Base-by-base conservation (phyloP, 2,797 vertebrate genomes). In the Amniataba percoides region DNA sequence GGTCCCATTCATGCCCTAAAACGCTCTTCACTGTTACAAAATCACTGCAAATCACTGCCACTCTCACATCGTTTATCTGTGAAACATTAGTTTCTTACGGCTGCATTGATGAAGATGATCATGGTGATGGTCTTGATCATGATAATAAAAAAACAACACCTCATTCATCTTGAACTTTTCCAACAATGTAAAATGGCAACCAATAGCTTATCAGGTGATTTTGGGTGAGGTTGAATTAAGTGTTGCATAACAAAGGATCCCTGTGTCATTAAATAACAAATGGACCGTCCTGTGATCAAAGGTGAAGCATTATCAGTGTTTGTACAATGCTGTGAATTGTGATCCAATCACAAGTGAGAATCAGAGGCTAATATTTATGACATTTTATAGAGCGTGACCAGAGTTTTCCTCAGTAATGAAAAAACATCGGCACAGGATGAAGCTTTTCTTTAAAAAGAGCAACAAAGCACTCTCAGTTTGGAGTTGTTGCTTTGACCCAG, bases 291-390 rank as follows among this genome's bases (percentile, higher is more conserved):
- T 42, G 8, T 61, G 71, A 64, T 71, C 71, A 81, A 87, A 88
- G 79, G 66, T 76, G 12, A 31, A 1, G 23, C 68, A 85, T 84
- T 82, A 84, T 80, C 58, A 34, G 31, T 2, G 19, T 34, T 66
- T 71, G 9, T 16, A 48, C 21, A 57, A 16, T 15, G 18, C 8
- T 0, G 2, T 65, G 7, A 40, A 3, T 4, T 46, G 18, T 34
- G 42, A 56, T 4, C 1, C 7, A 7, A 15, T 72, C 34, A 48
- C n/a, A 63, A 5, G 13, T 9, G 52, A 57, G 1, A 49, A 39
- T 10, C 31, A 49, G 7, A 65, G 61, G 27, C 16, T 48, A 65
- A 67, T 74, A 70, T 77, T 71, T 68, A 53, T 59, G n/a, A 40
- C 19, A 8, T n/a, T 46, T 72, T n/a, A 59, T 51, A 2, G 6